phyloP scores from a whole-genome alignment of 2,888 invertebrate species.

The Trichopria drosophilae region DNA sequence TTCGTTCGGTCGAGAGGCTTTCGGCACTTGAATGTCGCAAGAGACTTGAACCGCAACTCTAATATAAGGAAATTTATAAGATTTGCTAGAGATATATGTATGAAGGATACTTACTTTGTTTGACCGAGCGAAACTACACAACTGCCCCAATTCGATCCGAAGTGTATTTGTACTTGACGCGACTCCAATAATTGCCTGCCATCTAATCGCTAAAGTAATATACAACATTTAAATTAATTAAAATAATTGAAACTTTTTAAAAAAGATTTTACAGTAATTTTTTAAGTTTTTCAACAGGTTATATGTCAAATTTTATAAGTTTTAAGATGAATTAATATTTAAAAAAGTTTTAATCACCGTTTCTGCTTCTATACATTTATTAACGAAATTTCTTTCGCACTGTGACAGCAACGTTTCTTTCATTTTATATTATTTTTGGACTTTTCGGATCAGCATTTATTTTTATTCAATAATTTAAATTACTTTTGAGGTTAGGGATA shows the following conservation, averaged over 20 bases:
- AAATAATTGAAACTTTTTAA: conserved; percentile 17
- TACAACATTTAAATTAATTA: conserved; percentile 12
- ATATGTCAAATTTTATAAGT: conserved; percentile 5
- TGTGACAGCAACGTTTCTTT: conserved; percentile 69
- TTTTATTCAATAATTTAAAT: not conserved
- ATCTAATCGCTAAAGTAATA: conserved; percentile 72
- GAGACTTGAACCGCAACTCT: conserved; percentile 87
- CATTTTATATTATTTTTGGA: conserved; percentile 58
- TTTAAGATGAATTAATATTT: conserved; percentile 17
- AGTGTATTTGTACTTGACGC: conserved; percentile 71
- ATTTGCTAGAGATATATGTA: conserved; percentile 4
- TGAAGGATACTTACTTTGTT: conserved; percentile 72
- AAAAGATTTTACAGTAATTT: conserved; percentile 11
- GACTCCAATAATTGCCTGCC: conserved; percentile 76
- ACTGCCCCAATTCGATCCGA: conserved; percentile 82
- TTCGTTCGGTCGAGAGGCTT: conserved; percentile 84
- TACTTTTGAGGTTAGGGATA: not conserved
- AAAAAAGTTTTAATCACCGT: conserved; percentile 60
- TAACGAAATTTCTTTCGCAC: conserved; percentile 72
- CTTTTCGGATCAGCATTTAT: not conserved
- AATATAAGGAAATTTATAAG: not conserved
- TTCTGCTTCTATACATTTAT: conserved; percentile 67
- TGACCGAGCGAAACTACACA: conserved; percentile 78
- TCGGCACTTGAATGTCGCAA: conserved; percentile 84
- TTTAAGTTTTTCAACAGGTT: not conserved